Evolutionary conservation across 2,888 invertebrate species (phyloP).

Genomic region (Ectemnius continuus): DNA sequence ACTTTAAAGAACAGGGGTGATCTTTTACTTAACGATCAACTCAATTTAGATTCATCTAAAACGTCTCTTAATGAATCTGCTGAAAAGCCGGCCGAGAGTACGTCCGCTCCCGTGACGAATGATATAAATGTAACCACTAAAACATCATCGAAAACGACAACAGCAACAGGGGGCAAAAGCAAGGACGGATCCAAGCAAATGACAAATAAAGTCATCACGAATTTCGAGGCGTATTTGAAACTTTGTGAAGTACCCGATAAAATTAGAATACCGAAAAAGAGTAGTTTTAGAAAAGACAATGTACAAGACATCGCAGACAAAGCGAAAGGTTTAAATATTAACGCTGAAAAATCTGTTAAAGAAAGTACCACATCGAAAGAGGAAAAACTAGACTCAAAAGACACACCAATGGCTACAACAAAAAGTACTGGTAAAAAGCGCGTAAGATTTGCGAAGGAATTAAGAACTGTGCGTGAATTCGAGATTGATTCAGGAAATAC

Average conservation of each 20-base stretch:
- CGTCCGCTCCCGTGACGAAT: neutral
- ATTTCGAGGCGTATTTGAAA: neutral
- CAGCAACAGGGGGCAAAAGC: neutral
- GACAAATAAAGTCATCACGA: neutral
- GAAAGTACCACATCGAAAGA: neutral
- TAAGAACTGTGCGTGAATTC: slow-evolving; percentile 46
- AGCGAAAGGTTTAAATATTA: neutral
- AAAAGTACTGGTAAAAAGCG: slow-evolving; percentile 43
- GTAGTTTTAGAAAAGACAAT: neutral
- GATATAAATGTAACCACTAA: neutral
- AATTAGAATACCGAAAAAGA: slow-evolving; percentile 23
- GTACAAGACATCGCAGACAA: neutral
- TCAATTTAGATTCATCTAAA: slow-evolving; percentile 7
- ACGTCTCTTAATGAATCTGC: neutral
- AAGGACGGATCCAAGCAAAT: neutral
- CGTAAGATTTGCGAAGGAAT: slow-evolving; percentile 61
- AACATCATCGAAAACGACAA: neutral
- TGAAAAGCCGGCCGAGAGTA: slow-evolving; percentile 2
- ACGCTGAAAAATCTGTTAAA: neutral
- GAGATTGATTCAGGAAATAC: slow-evolving; percentile 59
- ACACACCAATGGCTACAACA: neutral
- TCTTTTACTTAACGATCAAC: slow-evolving; percentile 75
- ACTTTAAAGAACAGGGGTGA: slow-evolving; percentile 80
- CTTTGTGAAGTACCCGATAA: neutral
- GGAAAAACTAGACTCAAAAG: neutral